These are phyloP conservation scores for Rhopalosiphum padi DNA, from an alignment of 1,140 invertebrate species.

Conservation along the genomic window DNA sequence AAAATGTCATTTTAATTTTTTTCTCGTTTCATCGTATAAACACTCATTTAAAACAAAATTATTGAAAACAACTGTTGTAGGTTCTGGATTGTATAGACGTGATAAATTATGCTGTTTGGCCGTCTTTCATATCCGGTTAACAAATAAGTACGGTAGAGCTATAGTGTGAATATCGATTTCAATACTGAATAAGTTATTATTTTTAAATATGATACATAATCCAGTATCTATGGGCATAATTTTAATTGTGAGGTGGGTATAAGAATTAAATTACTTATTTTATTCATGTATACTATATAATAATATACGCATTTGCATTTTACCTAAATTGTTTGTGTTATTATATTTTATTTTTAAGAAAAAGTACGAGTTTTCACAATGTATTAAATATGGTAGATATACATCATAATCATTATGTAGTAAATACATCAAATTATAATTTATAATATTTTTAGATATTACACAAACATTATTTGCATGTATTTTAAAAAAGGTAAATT, in stretches of 20 bases:
- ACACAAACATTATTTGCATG: not conserved
- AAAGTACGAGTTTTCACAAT: not conserved
- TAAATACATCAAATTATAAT: not conserved
- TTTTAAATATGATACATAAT: not conserved
- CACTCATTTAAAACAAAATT: not conserved
- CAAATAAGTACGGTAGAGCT: not conserved
- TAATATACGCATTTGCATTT: not conserved
- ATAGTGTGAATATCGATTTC: not conserved
- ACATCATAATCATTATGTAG: too few species aligned
- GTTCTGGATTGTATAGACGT: conserved; percentile 11
- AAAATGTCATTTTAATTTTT: conserved; percentile 25
- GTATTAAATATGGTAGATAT: not conserved
- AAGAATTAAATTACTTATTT: not conserved
- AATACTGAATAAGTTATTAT: not conserved
- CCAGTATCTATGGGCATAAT: not conserved
- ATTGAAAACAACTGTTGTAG: not conserved
- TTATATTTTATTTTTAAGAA: not conserved
- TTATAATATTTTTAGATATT: not conserved
- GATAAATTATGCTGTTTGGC: conserved; percentile 31
- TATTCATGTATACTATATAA: not conserved
- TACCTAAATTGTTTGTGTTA: not conserved
- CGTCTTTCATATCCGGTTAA: conserved; percentile 24
- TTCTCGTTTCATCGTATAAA: not conserved
- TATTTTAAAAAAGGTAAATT: not conserved
- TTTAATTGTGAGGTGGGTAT: not conserved